Base-by-base conservation (phyloP, 2,888 invertebrate species). In the Aphidius colemani region DNA sequence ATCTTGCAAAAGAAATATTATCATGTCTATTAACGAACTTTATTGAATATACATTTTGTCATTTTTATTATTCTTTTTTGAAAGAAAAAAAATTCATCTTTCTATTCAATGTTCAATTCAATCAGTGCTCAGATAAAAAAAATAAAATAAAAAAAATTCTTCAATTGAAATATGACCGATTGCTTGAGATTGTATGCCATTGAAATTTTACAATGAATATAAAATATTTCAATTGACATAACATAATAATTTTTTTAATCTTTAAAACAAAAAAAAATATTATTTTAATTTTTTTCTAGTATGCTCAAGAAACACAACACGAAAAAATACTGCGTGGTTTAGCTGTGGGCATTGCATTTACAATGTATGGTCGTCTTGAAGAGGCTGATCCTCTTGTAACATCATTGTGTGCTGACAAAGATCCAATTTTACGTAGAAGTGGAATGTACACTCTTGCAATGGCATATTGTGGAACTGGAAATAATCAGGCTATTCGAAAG, bases 381-480 rank as follows among this genome's bases (percentile, higher is more conserved):
- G 97, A 98, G 82, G 98, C 98, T 8, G 98, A 99, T 85, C 90
- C 93, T 6, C 86, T 98, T 60, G 95, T 98, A 53, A 91, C 93
- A 69, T 93, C 93, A 71, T 86, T 99, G 55, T 88, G 92, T 68
- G 89, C 92, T 64, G 98, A 98, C 80, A 98, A 98, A 83, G 96
- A 97, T 83, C 96, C 97, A 7, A 91, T 98, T 71, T 85, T 98
- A 66, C 89, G 98, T 72, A 90, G 98, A 69, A 96, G 97, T 55
- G 99, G 96, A 68, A 98, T 98, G 90, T 98, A 98, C 84, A 98
- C 98, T 0, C 87, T 99, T 61, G 98, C 98, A 1, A 96, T 98
- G 89, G 98, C 98, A 0, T 98, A 98, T 82, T 96, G 96, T 81
- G 99, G 99, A 61, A 96, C 97, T 9, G 98, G 98, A 62, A 96